Conservation (phyloP, 1,140 invertebrate species). For the Megalopta genalis region DNA sequence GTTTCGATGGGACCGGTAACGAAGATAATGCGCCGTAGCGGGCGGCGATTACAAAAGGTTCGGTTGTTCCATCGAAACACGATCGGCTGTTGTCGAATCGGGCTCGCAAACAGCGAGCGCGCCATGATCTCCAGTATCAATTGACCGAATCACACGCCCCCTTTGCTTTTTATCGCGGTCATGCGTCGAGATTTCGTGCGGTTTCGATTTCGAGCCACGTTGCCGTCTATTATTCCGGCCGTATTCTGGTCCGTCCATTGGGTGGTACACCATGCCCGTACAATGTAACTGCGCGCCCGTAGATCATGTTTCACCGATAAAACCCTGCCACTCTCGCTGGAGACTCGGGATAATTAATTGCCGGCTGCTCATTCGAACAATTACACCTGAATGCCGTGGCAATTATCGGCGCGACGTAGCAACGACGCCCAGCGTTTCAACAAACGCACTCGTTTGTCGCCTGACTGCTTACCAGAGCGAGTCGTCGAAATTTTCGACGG, state of each 20-base stretch:
- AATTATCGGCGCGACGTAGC: slow-evolving; percentile 44
- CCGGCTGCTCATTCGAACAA: slow-evolving; percentile 52
- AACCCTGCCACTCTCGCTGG: slow-evolving; percentile 23
- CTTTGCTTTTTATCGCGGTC: slow-evolving; percentile 1
- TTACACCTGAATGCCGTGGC: slow-evolving; percentile 59
- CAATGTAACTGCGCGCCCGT: slow-evolving; percentile 14
- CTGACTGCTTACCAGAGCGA: slow-evolving; percentile 7
- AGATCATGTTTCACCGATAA: slow-evolving; percentile 39
- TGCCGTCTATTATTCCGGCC: not conserved
- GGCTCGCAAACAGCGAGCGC: not conserved
- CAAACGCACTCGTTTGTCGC: slow-evolving; percentile 36
- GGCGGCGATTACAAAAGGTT: not conserved
- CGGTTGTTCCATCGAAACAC: not conserved
- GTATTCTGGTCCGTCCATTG: not conserved
- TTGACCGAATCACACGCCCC: slow-evolving; percentile 8
- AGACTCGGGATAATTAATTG: slow-evolving; percentile 42
- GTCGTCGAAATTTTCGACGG: slow-evolving; percentile 43
- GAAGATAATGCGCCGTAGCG: slow-evolving; percentile 3
- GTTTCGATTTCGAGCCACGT: slow-evolving; percentile 2
- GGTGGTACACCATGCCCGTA: not conserved
- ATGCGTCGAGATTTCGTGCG: slow-evolving; percentile 24
- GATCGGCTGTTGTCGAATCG: slow-evolving; percentile 4
- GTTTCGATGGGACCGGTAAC: not conserved
- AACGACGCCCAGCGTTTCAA: not conserved
- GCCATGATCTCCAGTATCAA: slow-evolving; percentile 1